phyloP scores from a whole-genome alignment of 2,888 invertebrate species.

The Chirona hameri region DNA sequence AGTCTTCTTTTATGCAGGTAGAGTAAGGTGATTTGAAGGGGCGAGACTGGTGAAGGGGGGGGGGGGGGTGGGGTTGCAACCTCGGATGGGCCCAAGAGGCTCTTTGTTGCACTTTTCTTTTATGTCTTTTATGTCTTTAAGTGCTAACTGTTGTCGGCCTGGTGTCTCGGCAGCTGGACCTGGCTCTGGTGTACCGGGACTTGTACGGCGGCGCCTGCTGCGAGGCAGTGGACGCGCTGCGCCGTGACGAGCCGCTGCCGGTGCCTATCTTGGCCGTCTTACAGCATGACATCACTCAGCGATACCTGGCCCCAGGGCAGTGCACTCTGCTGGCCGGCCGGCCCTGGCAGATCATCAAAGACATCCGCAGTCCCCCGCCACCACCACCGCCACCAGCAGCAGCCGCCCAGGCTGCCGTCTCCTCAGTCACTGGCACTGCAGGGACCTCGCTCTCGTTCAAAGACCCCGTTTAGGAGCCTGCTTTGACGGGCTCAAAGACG shows the following conservation, averaged over 20 bases:
- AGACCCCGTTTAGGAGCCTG: not conserved
- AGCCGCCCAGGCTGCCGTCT: not conserved
- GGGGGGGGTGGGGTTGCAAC: too few relatives aligned
- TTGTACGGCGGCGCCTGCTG: not conserved
- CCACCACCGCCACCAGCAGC: not conserved
- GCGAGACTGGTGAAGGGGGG: too few relatives aligned
- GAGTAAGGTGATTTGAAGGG: too few relatives aligned
- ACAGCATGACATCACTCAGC: not conserved
- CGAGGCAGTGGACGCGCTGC: not conserved
- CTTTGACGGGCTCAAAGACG: too few relatives aligned
- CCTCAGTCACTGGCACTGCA: not conserved
- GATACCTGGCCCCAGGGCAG: not conserved
- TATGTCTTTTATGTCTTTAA: too few relatives aligned
- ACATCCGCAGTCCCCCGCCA: not conserved
- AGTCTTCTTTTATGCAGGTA: too few relatives aligned
- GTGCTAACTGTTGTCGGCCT: not conserved
- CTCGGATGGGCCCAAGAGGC: too few relatives aligned
- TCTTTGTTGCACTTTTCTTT: too few relatives aligned
- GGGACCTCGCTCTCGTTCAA: not conserved
- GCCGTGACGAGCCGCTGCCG: not conserved
- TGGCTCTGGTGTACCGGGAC: constrained; percentile 6
- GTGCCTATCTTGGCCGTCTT: constrained; percentile 22
- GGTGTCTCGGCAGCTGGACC: not conserved
- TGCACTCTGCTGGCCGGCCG: not conserved
- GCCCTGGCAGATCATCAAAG: not conserved